Evolutionary conservation across 2,888 invertebrate species (phyloP).

Genomic region (Ennomos fuscantarius): DNA sequence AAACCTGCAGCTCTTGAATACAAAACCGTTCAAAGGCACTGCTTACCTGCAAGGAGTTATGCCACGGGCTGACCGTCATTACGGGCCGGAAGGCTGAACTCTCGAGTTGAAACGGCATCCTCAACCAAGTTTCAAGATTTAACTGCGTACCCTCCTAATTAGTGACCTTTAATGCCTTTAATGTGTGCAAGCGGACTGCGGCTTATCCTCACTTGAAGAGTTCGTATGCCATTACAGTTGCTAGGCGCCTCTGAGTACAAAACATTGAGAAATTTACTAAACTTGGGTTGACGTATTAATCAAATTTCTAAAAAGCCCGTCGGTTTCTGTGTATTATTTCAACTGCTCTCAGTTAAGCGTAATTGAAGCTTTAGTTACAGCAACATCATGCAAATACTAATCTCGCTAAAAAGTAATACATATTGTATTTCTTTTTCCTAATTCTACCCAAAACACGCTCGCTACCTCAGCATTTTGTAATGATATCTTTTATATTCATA

Average conservation of each 20-base stretch:
- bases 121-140: conserved; percentile 56
- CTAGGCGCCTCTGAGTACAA: neutral
- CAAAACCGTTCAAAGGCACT: conserved; percentile 17
- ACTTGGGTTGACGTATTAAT: too few relatives aligned
- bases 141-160: conserved; percentile 60
- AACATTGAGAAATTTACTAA: neutral
- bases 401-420: too few relatives aligned
- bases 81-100: conserved; percentile 36
- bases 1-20: conserved; percentile 23
- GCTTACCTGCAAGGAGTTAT: conserved; percentile 20
- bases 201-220: conserved; percentile 18
- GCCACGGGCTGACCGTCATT: conserved; percentile 37
- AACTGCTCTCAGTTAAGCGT: too few relatives aligned
- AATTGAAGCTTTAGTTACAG: too few relatives aligned
- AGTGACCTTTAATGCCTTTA: conserved; percentile 58
- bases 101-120: conserved; percentile 48
- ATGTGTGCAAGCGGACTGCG: conserved; percentile 39
- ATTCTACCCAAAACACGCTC: too few relatives aligned
- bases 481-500: too few relatives aligned
- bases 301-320: too few relatives aligned
- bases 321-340: too few relatives aligned
- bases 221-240: conserved; percentile 10
- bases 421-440: too few relatives aligned
- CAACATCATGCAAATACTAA: too few relatives aligned
- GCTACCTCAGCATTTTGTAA: too few relatives aligned